Percentiles rank a stretch among this genome's conserved stretches.
These are phyloP conservation scores for Bostrychus sinensis DNA, from an alignment of 2,113 vertebrate species.

Conservation along the genomic window DNA sequence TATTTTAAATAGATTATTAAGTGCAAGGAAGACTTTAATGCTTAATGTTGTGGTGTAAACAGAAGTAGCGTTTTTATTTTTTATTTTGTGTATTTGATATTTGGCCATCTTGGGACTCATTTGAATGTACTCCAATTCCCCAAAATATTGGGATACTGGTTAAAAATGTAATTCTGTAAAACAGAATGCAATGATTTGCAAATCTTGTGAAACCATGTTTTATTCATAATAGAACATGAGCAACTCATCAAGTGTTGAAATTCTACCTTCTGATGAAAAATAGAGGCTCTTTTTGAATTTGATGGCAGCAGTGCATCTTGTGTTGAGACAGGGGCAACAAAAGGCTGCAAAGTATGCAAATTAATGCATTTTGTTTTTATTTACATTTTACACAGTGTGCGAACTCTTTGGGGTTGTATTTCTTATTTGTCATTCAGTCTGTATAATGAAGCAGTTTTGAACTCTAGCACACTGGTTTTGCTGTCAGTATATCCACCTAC, in stretches of 20 bases:
- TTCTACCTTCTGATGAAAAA: neutral
- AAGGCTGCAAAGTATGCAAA: constrained; percentile 3
- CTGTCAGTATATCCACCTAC: constrained; percentile 48
- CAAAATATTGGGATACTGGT: too few relatives aligned
- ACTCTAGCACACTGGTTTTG: constrained; percentile 41
- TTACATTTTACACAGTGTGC: neutral
- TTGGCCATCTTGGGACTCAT: constrained; percentile 40
- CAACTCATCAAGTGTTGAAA: neutral
- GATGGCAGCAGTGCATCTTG: too few relatives aligned
- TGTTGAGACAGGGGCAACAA: neutral
- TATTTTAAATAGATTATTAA: too few relatives aligned
- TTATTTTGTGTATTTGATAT: constrained; percentile 22
- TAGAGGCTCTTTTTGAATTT: neutral
- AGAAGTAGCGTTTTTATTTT: constrained; percentile 5
- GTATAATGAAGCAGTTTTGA: constrained; percentile 32
- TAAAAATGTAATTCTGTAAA: too few relatives aligned
- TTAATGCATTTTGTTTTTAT: neutral
- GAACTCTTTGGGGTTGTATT: neutral
- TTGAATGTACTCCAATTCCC: constrained; percentile 68
- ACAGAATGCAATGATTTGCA: neutral
- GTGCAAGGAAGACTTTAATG: neutral
- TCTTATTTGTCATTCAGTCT: constrained; percentile 25
- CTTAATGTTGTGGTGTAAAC: constrained; percentile 31
- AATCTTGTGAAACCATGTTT: neutral
- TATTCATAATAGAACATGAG: neutral